Percentiles rank a stretch among this genome's conserved stretches.
Conservation (phyloP, 2,113 vertebrate genomes). For the Stercorarius parasiticus region DNA sequence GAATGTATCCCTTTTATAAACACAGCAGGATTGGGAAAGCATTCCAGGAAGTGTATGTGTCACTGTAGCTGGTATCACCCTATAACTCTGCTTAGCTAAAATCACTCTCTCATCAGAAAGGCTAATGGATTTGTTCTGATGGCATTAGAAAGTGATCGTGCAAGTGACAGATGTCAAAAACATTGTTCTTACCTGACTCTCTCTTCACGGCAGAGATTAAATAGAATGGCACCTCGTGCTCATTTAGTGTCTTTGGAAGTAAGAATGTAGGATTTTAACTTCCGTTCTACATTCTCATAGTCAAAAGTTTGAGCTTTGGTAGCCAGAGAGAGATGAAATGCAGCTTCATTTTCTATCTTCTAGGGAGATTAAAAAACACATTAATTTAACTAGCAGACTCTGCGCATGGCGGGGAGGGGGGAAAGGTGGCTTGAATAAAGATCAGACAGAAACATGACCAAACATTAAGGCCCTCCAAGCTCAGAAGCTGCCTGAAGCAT, state of each 20-base stretch:
- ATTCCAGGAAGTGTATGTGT: constrained; percentile 18
- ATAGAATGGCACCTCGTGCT: neutral
- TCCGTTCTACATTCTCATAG: constrained; percentile 10
- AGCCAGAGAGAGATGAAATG: neutral
- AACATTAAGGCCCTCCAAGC: neutral
- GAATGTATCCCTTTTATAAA: constrained; percentile 18
- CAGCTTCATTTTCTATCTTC: constrained; percentile 17
- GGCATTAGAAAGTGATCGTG: neutral
- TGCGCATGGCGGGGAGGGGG: fast-evolving
- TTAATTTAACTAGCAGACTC: neutral
- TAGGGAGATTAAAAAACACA: neutral
- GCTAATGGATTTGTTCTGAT: constrained; percentile 31
- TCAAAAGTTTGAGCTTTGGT: neutral
- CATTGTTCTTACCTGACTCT: neutral
- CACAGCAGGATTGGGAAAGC: neutral
- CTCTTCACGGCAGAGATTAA: constrained; percentile 13
- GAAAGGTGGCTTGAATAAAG: neutral
- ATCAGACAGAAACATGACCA: neutral
- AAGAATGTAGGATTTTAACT: constrained; percentile 22
- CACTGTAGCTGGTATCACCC: neutral
- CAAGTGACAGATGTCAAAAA: constrained; percentile 49
- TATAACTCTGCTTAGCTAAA: constrained; percentile 46
- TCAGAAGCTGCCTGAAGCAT: neutral
- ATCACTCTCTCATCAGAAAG: constrained; percentile 24
- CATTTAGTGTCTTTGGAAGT: neutral